Evolutionary conservation across 2,888 invertebrate species (phyloP).

Genomic region (Idaea aversata): DNA sequence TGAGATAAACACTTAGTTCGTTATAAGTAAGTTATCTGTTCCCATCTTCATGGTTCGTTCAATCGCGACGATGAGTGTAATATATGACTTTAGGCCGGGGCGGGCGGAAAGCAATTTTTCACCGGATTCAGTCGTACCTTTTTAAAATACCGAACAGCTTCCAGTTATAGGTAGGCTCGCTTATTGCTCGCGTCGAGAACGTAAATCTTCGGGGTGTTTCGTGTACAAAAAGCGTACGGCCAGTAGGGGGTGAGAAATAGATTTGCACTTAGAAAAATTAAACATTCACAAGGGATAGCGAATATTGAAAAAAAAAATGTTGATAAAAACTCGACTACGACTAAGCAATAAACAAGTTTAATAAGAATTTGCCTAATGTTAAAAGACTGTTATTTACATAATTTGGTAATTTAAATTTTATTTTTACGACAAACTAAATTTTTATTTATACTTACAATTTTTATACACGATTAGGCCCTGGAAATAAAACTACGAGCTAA

Average conservation of each 20-base stretch:
- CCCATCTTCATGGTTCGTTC: constrained; percentile 57
- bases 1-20: constrained; percentile 44
- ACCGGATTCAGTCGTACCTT: constrained; percentile 68
- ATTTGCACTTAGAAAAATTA: constrained; percentile 74
- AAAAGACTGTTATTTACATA: no score
- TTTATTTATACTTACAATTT: no score
- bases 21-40: constrained; percentile 63
- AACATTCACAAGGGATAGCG: constrained; percentile 39
- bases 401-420: no score
- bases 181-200: constrained; percentile 68
- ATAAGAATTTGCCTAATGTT: no score
- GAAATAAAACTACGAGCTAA: neutral
- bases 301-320: neutral
- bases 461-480: no score
- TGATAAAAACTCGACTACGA: neutral
- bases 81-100: constrained; percentile 58
- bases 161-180: constrained; percentile 54
- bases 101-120: constrained; percentile 70
- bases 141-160: constrained; percentile 72
- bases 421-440: no score
- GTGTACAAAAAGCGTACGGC: constrained; percentile 43
- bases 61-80: constrained; percentile 61
- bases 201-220: constrained; percentile 65
- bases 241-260: constrained; percentile 61
- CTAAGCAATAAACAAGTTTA: no score